These are phyloP conservation scores for Pipistrellus pipistrellus DNA, from an alignment of 2,797 vertebrate genomes.

Conservation along the genomic window DNA sequence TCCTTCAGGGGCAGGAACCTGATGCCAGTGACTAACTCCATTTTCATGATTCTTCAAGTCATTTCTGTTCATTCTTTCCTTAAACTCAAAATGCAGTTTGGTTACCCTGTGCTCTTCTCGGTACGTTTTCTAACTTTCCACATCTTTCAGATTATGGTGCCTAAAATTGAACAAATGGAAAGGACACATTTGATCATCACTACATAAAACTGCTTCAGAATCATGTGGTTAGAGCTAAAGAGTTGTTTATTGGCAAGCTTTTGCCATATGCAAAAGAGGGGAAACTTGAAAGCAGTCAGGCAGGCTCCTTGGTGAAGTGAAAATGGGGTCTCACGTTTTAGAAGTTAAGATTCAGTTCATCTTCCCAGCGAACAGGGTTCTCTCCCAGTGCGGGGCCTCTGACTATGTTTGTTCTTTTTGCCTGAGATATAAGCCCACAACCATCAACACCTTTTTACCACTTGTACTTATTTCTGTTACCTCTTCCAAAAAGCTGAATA, in stretches of 20 bases:
- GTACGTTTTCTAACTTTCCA: constrained; percentile 39
- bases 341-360: constrained; percentile 3
- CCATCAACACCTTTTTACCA: not conserved
- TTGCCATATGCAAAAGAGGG: constrained; percentile 3
- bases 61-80: constrained; percentile 54
- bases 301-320: not conserved
- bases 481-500: not conserved
- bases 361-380: not conserved
- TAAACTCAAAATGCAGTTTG: constrained; percentile 36
- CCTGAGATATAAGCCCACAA: not conserved
- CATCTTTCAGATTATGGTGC: constrained; percentile 5
- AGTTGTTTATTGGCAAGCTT: constrained; percentile 33
- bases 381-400: not conserved
- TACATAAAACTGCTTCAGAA: not conserved
- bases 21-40: constrained; percentile 8
- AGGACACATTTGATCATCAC: not conserved
- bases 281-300: not conserved
- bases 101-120: not conserved
- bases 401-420: not conserved
- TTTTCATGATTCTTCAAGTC: not conserved
- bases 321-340: not conserved
- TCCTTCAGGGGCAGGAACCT: not conserved
- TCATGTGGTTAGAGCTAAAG: not conserved
- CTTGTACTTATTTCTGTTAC: not conserved
- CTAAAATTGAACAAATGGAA: not conserved